phyloP scores from a whole-genome alignment of 2,113 vertebrate species.

The Nothocercus julius region DNA sequence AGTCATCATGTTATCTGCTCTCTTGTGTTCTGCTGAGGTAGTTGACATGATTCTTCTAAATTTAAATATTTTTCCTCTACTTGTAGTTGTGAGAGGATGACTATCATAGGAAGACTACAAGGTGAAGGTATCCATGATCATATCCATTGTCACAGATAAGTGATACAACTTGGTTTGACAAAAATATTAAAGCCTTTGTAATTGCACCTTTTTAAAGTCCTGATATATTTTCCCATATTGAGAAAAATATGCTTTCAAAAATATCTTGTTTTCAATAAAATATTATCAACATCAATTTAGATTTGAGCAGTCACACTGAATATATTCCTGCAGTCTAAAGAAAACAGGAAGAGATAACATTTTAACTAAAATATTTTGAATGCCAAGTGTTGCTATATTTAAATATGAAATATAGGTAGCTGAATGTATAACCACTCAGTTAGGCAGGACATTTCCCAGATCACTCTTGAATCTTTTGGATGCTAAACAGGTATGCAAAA shows the following conservation, averaged over 20 bases:
- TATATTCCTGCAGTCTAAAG: background rate
- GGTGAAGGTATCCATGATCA: background rate
- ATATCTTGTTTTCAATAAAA: background rate
- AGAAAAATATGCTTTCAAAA: background rate
- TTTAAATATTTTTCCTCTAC: background rate
- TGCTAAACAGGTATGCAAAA: background rate
- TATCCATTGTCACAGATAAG: background rate
- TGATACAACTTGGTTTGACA: background rate
- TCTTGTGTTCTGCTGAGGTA: background rate
- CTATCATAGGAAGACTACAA: background rate
- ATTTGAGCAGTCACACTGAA: background rate
- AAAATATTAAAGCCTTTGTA: background rate
- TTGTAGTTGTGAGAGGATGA: background rate
- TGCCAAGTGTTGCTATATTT: background rate
- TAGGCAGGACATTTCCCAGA: background rate
- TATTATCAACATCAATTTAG: background rate
- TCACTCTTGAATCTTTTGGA: background rate
- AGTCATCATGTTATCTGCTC: background rate
- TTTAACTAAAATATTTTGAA: conserved; percentile 12
- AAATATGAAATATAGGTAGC: background rate
- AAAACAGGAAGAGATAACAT: background rate
- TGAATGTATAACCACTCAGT: background rate
- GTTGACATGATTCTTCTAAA: background rate
- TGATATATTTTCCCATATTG: background rate
- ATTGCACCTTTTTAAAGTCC: background rate